Conservation (phyloP, 2,888 invertebrate genomes). For the Listrodromus nycthemerus region DNA sequence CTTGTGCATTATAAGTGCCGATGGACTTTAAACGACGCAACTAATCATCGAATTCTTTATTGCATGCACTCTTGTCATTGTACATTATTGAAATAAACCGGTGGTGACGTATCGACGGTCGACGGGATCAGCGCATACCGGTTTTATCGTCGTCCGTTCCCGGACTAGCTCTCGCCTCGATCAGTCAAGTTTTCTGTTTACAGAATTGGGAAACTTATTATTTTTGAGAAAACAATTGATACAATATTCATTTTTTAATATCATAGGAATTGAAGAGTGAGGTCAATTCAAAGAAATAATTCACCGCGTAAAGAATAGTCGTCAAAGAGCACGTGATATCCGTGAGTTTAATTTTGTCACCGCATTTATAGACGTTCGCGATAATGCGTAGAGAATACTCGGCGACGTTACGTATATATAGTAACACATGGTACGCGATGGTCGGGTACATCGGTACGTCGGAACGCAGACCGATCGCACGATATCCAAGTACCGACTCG, state of each 20-base stretch:
- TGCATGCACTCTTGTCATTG: conserved; percentile 41
- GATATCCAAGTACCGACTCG: conserved; percentile 61
- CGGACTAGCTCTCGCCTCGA: not conserved
- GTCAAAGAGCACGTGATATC: conserved; percentile 1
- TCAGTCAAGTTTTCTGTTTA: conserved; percentile 2
- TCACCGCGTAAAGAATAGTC: not conserved
- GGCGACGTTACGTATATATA: conserved; percentile 21
- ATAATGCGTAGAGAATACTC: conserved; percentile 1
- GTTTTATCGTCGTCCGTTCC: conserved; percentile 7
- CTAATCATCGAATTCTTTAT: conserved; percentile 66
- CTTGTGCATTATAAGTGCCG: conserved; percentile 60
- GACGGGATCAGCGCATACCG: conserved; percentile 17
- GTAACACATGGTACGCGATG: conserved; percentile 24
- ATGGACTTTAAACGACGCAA: conserved; percentile 71
- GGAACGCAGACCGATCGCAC: conserved; percentile 61
- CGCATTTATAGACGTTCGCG: conserved; percentile 3
- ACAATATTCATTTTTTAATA: not conserved
- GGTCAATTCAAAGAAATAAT: not conserved
- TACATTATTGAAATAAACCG: conserved; percentile 41
- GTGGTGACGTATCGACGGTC: conserved; percentile 15
- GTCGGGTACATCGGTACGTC: conserved; percentile 27
- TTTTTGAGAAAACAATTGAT: not conserved
- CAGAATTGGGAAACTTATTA: not conserved
- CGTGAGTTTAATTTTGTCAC: not conserved
- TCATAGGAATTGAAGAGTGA: not conserved